These are phyloP conservation scores for Todiramphus saurophagus DNA, from an alignment of 2,113 vertebrate species.

Conservation along the genomic window DNA sequence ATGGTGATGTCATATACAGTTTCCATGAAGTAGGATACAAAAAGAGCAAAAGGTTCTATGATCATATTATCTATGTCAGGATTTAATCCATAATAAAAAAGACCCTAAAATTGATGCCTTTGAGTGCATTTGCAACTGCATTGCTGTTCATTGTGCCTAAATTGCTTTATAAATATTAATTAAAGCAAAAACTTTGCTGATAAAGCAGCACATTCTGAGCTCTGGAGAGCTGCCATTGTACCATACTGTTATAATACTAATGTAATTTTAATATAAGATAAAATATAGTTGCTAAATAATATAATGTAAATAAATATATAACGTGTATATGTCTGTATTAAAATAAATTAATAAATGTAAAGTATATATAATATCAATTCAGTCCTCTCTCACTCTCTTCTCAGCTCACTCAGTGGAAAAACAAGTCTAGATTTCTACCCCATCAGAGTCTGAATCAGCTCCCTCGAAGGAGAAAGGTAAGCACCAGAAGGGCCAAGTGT, in stretches of 20 bases:
- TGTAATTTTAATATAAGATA: not conserved
- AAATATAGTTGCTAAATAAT: not conserved
- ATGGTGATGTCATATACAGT: not conserved
- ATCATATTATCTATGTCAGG: not conserved
- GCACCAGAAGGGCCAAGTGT: not conserved
- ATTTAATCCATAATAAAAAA: not conserved
- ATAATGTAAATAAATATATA: not conserved
- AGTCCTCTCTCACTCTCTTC: not conserved
- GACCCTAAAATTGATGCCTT: not conserved
- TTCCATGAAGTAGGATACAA: not conserved
- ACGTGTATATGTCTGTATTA: not conserved
- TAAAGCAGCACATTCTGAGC: not conserved
- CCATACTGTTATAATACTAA: not conserved
- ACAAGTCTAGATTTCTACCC: not conserved
- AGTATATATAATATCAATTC: not conserved
- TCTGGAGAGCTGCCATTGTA: not conserved
- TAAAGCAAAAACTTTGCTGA: not conserved
- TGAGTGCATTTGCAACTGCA: not conserved
- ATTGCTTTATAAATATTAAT: slow-evolving; percentile 12
- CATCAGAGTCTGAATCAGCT: not conserved
- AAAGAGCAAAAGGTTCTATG: not conserved
- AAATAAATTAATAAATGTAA: not conserved
- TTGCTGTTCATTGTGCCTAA: not conserved
- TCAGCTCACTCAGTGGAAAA: not conserved
- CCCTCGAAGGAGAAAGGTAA: not conserved